A percentile compares a stretch with the other conserved stretches of the same genome.
phyloP scores from a whole-genome alignment of 2,797 vertebrate species.

The Nyctalus aviator region DNA sequence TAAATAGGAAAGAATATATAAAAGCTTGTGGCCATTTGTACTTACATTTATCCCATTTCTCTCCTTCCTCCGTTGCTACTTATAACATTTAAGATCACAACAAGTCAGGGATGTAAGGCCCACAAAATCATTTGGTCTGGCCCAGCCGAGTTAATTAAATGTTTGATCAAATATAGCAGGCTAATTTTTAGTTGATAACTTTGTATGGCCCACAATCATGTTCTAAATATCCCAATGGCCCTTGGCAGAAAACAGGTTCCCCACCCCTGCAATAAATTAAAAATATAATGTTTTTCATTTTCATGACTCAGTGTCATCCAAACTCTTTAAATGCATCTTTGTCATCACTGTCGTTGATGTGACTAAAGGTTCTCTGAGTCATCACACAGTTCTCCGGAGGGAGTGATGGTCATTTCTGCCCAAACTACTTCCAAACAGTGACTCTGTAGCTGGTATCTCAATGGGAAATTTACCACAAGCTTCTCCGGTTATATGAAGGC shows the following conservation, averaged over 20 bases:
- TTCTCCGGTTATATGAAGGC: neutral
- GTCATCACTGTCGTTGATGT: neutral
- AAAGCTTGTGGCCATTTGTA: neutral
- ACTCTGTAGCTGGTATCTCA: neutral
- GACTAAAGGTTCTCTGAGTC: conserved; percentile 41
- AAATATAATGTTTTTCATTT: conserved; percentile 12
- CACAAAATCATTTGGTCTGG: too few species aligned
- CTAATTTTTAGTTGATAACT: too few species aligned
- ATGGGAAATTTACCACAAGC: neutral
- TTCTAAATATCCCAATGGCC: too few species aligned
- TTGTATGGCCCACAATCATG: too few species aligned
- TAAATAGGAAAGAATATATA: neutral
- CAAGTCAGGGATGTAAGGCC: neutral
- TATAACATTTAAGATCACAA: conserved; percentile 34
- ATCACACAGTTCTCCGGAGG: conserved; percentile 2
- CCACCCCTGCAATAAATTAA: neutral
- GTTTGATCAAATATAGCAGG: too few species aligned
- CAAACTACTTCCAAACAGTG: conserved; percentile 16
- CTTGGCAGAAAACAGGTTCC: too few species aligned
- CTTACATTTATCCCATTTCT: conserved; percentile 9
- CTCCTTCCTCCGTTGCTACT: neutral
- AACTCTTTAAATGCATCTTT: conserved; percentile 33
- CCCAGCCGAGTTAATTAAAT: too few species aligned
- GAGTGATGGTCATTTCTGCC: neutral
- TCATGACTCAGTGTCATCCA: neutral